Base-by-base conservation (phyloP, 2,888 invertebrate genomes). In the Seladonia tumulorum region DNA sequence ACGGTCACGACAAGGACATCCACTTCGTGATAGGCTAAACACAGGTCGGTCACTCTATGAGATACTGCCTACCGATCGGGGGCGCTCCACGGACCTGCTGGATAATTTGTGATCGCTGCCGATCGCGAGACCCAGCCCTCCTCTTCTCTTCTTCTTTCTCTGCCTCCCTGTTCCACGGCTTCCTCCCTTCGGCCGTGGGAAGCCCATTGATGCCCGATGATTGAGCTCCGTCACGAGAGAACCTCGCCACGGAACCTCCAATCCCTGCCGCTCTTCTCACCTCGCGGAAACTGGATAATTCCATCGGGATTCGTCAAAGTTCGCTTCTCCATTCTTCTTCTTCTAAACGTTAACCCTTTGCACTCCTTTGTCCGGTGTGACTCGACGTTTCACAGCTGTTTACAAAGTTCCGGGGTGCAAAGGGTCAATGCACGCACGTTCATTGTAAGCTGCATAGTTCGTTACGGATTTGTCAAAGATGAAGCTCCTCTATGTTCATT, bases 1-100 rank as follows among this genome's bases (percentile, higher is more conserved):
- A 93, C 91, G 94, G 94, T 91, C 93, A 90, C 93, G 92, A 92
- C 94, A 93, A 94, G 94, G 94, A 94, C 94, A 94, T 94, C 94
- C 93, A 94, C 89, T 94, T 93, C 91, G 91, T 91, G 93, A 93
- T 94, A 93, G 93, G 92, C 93, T 94, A 94, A 94, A 93, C 92
- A 92, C 91, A 91, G 92, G 90, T 91, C 92, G 90, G 90, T 90
- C 91, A 90, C 91, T 91, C 91, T 92, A 91, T 90, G 92, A 92
- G 89, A 92, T 92, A 92, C 90, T 91, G 87, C 90, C 86, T 82
- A 87, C 83, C 83, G 92, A 91, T 89, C 87, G 63, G 78, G 49
- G 76, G 73, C 68, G 73, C 78, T 75, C 39, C 22, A 53, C 72
- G 71, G 25, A 85, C 84, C 83, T 84, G 83, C 88, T 77, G 91